These are phyloP conservation scores for Channa striata DNA, from an alignment of 2,797 vertebrate genomes.

Conservation along the genomic window DNA sequence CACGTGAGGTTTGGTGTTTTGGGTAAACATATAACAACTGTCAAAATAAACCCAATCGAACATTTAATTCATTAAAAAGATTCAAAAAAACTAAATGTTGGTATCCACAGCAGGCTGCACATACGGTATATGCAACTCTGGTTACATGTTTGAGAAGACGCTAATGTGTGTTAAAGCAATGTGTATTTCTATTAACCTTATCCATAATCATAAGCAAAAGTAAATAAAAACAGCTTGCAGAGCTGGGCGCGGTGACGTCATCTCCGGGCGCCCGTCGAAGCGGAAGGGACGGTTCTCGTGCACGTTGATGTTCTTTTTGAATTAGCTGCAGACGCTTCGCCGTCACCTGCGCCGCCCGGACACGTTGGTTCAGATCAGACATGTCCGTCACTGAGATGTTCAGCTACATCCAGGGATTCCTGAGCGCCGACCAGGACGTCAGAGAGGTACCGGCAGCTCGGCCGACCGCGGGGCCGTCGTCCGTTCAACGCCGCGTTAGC, in stretches of 20 bases:
- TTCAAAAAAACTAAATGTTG: too few relatives aligned
- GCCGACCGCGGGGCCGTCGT: not conserved
- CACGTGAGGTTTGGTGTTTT: too few relatives aligned
- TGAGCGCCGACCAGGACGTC: conserved; percentile 94
- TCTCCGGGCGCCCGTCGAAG: conserved; percentile 22
- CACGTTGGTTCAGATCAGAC: not conserved
- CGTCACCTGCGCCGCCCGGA: not conserved
- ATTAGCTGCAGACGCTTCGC: conserved; percentile 7
- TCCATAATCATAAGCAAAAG: too few relatives aligned
- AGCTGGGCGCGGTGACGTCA: conserved; percentile 20
- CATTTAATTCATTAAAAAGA: too few relatives aligned
- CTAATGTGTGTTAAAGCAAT: too few relatives aligned
- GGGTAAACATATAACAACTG: too few relatives aligned
- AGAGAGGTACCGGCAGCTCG: conserved; percentile 86
- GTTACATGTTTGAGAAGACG: too few relatives aligned
- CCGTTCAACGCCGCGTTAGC: not conserved
- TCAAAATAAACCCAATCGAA: too few relatives aligned
- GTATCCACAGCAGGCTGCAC: too few relatives aligned
- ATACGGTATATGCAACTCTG: too few relatives aligned
- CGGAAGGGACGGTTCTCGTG: conserved; percentile 1
- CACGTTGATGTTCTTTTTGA: conserved; percentile 40
- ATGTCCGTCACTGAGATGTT: conserved; percentile 98
- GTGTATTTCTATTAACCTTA: too few relatives aligned
- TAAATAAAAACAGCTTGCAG: too few relatives aligned
- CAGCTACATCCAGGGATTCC: conserved; percentile 90